A percentile compares a stretch with the other conserved stretches of the same genome.
These are phyloP conservation scores for Blastobasis lacticolella DNA, from an alignment of 2,888 invertebrate species.

Conservation along the genomic window DNA sequence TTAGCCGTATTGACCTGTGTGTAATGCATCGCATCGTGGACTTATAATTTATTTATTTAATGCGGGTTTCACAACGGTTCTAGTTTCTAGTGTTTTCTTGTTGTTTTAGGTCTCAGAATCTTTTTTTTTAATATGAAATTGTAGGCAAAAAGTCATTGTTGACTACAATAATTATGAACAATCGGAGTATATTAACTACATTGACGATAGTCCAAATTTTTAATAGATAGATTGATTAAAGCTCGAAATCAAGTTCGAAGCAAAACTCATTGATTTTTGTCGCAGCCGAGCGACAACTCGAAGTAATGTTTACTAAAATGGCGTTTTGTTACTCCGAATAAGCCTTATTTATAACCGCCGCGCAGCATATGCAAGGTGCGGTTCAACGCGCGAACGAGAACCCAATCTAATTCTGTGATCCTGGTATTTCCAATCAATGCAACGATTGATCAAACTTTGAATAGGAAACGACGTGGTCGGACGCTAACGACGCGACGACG, in stretches of 20 bases:
- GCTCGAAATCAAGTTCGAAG: neutral
- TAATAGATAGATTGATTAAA: neutral
- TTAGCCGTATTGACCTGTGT: too few species aligned
- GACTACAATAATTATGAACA: too few species aligned
- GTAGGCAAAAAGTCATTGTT: too few species aligned
- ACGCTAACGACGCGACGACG: conserved; percentile 13
- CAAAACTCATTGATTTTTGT: neutral
- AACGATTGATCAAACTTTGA: conserved; percentile 32
- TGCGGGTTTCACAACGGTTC: too few species aligned
- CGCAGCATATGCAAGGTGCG: conserved; percentile 16
- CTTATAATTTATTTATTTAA: too few species aligned
- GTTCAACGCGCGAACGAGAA: conserved; percentile 22
- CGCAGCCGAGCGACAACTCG: too few species aligned
- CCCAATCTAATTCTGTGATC: conserved; percentile 37
- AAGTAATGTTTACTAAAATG: conserved; percentile 15
- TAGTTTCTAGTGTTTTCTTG: too few species aligned
- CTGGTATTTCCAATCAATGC: conserved; percentile 34
- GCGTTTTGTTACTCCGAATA: conserved; percentile 29
- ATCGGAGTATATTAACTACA: neutral
- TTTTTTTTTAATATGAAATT: too few species aligned
- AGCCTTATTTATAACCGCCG: conserved; percentile 31
- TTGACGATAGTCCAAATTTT: neutral
- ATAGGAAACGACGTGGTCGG: conserved; percentile 25
- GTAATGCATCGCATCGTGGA: too few species aligned
- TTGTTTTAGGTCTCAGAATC: too few species aligned